These are phyloP conservation scores for Ramphastos sulfuratus DNA, from an alignment of 2,113 vertebrate species.

Conservation along the genomic window DNA sequence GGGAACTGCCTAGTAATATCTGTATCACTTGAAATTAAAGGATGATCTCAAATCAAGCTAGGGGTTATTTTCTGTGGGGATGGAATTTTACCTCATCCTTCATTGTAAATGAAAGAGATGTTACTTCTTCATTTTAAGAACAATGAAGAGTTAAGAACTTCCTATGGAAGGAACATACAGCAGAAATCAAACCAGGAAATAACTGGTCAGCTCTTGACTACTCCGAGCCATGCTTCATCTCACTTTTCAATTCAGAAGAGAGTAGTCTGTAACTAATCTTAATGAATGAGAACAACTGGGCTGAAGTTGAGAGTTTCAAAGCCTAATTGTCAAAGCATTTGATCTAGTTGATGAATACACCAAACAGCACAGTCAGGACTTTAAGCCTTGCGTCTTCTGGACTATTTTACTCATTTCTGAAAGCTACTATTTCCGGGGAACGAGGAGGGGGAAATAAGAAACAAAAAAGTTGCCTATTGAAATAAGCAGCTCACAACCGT, in stretches of 20 bases:
- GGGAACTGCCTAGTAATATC: background rate
- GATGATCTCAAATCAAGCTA: background rate
- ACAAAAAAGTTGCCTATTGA: background rate
- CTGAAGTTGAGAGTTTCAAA: background rate
- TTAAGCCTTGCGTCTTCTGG: background rate
- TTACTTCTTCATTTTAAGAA: conserved; percentile 4
- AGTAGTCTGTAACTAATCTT: background rate
- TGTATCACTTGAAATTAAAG: background rate
- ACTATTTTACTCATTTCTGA: background rate
- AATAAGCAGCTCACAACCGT: background rate
- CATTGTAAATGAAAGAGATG: background rate
- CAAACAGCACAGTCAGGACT: background rate
- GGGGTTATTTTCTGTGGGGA: background rate
- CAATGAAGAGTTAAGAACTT: background rate
- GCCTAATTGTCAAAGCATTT: background rate
- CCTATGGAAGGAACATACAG: background rate
- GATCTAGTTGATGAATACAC: background rate
- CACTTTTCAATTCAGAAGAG: background rate
- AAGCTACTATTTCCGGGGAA: background rate
- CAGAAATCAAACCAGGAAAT: conserved; percentile 42
- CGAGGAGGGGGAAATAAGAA: too few relatives aligned
- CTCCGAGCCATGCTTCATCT: background rate
- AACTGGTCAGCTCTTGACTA: background rate
- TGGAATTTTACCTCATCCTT: background rate
- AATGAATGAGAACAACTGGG: background rate